Conservation (phyloP, 1,140 invertebrate genomes). For the Danaus melanippus region DNA sequence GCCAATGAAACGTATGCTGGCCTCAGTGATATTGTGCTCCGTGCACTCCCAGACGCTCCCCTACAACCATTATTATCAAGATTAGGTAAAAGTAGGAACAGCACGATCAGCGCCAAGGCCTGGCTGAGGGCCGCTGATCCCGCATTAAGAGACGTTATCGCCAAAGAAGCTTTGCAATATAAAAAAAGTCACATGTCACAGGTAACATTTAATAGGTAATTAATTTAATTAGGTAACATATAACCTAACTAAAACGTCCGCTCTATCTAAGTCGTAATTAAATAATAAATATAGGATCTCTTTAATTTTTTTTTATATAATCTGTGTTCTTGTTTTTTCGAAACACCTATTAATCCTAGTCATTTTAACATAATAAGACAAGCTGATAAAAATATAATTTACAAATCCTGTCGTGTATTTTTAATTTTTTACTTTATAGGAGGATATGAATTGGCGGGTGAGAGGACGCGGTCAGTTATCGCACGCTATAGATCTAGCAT, state of each 20-base stretch:
- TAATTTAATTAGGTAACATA: no score
- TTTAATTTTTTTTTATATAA: no score
- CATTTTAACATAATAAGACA: no score
- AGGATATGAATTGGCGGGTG: slow-evolving; percentile 79
- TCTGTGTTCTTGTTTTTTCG: background rate
- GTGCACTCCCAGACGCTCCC: slow-evolving; percentile 82
- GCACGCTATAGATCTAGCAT: slow-evolving; percentile 78
- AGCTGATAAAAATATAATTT: no score
- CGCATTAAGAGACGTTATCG: slow-evolving; percentile 83
- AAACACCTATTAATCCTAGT: background rate
- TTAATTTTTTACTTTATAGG: slow-evolving; percentile 53
- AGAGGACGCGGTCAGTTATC: slow-evolving; percentile 79
- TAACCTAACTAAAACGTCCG: background rate
- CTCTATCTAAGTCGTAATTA: no score
- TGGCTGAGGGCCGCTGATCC: slow-evolving; percentile 83
- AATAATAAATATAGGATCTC: no score
- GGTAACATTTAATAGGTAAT: slow-evolving; percentile 58
- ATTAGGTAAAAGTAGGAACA: slow-evolving; percentile 71
- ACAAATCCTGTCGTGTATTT: background rate
- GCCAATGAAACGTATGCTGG: slow-evolving; percentile 81
- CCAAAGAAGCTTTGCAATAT: slow-evolving; percentile 90
- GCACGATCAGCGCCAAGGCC: slow-evolving; percentile 74
- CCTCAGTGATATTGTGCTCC: slow-evolving; percentile 82
- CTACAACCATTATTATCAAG: slow-evolving; percentile 81
- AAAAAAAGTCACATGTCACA: slow-evolving; percentile 77